Evolutionary conservation across 1,140 invertebrate species (phyloP).

Genomic region (Hycleus cichorii): DNA sequence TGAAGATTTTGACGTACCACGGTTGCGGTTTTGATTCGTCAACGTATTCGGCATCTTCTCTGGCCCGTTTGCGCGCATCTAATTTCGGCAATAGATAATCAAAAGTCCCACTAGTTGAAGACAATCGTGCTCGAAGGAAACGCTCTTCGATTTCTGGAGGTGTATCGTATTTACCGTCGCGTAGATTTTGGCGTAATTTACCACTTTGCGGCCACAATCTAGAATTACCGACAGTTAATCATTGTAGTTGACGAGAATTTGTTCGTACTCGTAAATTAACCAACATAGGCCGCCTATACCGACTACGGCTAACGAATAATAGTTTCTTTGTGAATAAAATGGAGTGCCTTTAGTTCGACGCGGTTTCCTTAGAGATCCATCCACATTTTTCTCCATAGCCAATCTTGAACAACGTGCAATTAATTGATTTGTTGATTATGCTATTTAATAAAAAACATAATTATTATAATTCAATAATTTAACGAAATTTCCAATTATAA

Average conservation of each 20-base stretch:
- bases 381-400: conserved; percentile 36
- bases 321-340: conserved; percentile 41
- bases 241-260: neutral
- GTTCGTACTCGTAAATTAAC: conserved; percentile 29
- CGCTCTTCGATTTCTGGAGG: conserved; percentile 7
- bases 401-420: conserved; percentile 16
- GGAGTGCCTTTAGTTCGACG: conserved; percentile 47
- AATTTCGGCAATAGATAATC: neutral
- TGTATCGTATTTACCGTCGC: conserved; percentile 19
- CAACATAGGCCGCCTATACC: conserved; percentile 27
- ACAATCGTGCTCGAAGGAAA: neutral
- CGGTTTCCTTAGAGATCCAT: conserved; percentile 42
- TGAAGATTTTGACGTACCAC: conserved; percentile 28
- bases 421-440: too few relatives aligned
- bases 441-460: too few relatives aligned
- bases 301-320: conserved; percentile 30
- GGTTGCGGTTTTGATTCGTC: conserved; percentile 20
- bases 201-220: conserved; percentile 20
- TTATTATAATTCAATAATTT: too few relatives aligned
- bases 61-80: conserved; percentile 17
- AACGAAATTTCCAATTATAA: neutral
- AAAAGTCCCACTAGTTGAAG: neutral
- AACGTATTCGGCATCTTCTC: conserved; percentile 21
- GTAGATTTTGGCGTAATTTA: conserved; percentile 18
- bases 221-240: conserved; percentile 2